These are phyloP conservation scores for Myotis pilosus DNA, from an alignment of 2,797 vertebrate species.

Conservation along the genomic window DNA sequence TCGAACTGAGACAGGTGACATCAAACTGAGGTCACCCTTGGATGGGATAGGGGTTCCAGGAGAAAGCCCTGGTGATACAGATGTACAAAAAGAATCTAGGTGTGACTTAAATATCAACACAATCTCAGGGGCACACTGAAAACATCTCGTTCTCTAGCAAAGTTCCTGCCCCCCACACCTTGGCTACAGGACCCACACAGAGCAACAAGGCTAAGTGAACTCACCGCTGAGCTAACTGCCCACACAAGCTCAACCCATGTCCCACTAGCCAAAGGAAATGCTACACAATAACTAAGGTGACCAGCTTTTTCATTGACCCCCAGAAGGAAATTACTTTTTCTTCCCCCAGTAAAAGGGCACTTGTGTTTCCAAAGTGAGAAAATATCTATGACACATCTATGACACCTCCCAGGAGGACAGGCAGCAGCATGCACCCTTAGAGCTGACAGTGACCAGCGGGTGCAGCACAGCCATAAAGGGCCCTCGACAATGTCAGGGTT, in stretches of 20 bases:
- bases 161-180: not conserved
- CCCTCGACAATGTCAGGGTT: no score
- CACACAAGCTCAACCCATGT: rapidly evolving
- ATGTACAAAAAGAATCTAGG: rapidly evolving
- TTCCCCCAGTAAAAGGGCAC: not conserved
- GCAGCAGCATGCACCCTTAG: not conserved
- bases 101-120: rapidly evolving
- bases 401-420: not conserved
- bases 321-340: not conserved
- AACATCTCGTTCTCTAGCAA: not conserved
- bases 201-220: rapidly evolving
- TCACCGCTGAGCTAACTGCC: not conserved
- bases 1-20: not conserved
- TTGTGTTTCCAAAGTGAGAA: not conserved
- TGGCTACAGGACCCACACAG: not conserved
- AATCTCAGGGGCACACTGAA: rapidly evolving
- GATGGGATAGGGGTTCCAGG: conserved; percentile 24
- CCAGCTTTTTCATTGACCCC: not conserved
- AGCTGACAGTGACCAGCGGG: not conserved
- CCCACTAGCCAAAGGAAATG: not conserved
- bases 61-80: not conserved
- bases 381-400: not conserved
- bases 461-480: not conserved
- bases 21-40: not conserved
- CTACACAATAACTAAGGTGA: rapidly evolving